Evolutionary conservation across 2,113 vertebrate species (phyloP).

Genomic region (Hydropotes inermis): DNA sequence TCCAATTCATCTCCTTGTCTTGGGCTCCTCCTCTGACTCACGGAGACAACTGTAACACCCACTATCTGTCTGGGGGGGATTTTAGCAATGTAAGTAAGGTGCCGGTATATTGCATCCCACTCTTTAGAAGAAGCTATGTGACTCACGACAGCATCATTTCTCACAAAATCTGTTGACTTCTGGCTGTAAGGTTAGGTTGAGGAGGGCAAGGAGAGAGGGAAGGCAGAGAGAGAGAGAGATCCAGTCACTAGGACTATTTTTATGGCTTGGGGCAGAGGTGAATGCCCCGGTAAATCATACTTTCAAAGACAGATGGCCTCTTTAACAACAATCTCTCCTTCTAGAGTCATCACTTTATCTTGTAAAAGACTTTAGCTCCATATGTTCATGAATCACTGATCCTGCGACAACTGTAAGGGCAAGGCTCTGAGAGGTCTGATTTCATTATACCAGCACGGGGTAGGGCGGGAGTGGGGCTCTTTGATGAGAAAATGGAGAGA

Average conservation of each 20-base stretch:
- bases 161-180: not conserved
- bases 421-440: not conserved
- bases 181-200: not conserved
- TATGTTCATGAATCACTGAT: not conserved
- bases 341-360: not conserved
- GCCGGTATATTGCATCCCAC: not conserved
- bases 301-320: slow-evolving; percentile 30
- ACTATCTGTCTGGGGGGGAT: not conserved
- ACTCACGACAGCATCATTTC: not conserved
- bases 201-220: not conserved
- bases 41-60: not conserved
- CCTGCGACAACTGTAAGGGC: not conserved
- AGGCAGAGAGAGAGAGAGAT: not conserved
- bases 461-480: not conserved
- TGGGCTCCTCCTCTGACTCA: not conserved
- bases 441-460: not conserved
- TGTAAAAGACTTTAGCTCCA: not conserved
- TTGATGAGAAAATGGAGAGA: not conserved
- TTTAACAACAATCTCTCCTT: slow-evolving; percentile 46
- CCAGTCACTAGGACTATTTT: not conserved
- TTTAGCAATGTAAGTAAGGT: not conserved
- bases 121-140: not conserved
- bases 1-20: not conserved
- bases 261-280: not conserved
- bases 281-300: not conserved